Conservation (phyloP, 2,113 vertebrate genomes). For the Bufo bufo region DNA sequence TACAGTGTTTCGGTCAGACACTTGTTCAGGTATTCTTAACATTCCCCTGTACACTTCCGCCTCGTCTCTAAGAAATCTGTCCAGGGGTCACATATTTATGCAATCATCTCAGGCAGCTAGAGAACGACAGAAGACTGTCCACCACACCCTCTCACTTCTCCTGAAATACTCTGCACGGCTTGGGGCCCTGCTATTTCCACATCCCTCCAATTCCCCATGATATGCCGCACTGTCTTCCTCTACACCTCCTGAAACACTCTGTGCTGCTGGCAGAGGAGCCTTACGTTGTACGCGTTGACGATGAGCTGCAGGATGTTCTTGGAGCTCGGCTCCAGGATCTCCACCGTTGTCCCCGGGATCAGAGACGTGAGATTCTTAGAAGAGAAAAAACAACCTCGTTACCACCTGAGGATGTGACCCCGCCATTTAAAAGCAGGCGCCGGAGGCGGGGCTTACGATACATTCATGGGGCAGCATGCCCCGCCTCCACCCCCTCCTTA, state of each 20-base stretch:
- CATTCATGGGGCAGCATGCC: not conserved
- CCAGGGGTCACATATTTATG: not conserved
- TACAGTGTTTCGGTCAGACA: no score
- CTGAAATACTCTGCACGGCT: not conserved
- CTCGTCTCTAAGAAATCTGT: no score
- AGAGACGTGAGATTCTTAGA: conserved; percentile 89
- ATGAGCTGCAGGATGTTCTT: conserved; percentile 97
- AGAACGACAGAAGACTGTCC: no score
- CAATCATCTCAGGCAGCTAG: not conserved
- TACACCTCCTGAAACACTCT: not conserved
- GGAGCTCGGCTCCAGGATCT: conserved; percentile 94
- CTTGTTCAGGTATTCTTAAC: no score
- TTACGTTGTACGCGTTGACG: conserved; percentile 91
- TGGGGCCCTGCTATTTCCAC: not conserved
- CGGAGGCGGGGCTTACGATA: not conserved
- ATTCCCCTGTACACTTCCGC: no score
- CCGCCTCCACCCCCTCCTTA: conserved; percentile 60
- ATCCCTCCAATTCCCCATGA: not conserved
- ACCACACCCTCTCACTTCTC: not conserved
- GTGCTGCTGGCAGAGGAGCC: conserved; percentile 60
- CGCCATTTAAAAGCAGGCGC: no score
- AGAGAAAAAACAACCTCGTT: not conserved
- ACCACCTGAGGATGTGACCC: not conserved
- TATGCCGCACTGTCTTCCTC: not conserved
- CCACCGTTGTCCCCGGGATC: conserved; percentile 94